Evolutionary conservation across 1,140 invertebrate species (phyloP).

Genomic region (Ericerus pela): DNA sequence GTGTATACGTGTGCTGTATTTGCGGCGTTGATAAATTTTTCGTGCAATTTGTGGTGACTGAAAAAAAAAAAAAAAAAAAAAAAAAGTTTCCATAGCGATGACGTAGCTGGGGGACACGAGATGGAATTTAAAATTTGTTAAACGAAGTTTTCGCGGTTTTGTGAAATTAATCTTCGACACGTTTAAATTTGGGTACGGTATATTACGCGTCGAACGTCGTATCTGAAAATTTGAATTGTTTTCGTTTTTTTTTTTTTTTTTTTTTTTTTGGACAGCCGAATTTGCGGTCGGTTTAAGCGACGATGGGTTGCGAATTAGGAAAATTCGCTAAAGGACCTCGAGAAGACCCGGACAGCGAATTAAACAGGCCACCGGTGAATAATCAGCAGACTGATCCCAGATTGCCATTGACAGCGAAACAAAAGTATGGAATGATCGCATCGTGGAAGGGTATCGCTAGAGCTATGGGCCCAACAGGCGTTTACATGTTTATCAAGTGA

Average conservation of each 20-base stretch:
- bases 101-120: no score
- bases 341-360: slow-evolving; percentile 32
- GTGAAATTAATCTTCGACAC: no score
- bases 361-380: slow-evolving; percentile 39
- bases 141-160: no score
- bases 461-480: slow-evolving; percentile 71
- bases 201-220: neutral
- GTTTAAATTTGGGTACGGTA: neutral
- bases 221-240: no score
- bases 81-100: no score
- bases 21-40: no score
- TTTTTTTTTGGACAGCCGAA: neutral
- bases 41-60: no score
- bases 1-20: no score
- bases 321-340: slow-evolving; percentile 47
- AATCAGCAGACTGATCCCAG: slow-evolving; percentile 43
- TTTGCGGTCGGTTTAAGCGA: no score
- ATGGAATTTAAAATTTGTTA: no score
- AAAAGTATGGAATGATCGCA: slow-evolving; percentile 72
- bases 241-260: no score
- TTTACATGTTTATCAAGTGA: slow-evolving; percentile 83
- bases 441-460: slow-evolving; percentile 79
- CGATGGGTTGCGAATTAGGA: slow-evolving; percentile 61
- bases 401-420: slow-evolving; percentile 64
- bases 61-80: no score